Conservation (phyloP, 1,140 invertebrate genomes). For the Drosophila hydei region DNA sequence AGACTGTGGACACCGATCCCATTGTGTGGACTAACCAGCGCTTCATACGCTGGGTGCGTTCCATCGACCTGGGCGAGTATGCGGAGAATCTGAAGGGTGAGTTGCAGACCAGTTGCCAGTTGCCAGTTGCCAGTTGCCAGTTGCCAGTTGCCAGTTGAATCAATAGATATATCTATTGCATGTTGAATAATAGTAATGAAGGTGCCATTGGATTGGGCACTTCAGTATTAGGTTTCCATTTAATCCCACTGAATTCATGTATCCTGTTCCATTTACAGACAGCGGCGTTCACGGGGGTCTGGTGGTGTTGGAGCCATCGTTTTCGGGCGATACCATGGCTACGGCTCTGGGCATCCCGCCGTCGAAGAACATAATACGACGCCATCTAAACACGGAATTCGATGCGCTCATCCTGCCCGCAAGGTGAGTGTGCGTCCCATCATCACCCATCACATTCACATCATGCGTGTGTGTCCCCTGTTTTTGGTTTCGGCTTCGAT, state of each 20-base stretch:
- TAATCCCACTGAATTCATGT: not conserved
- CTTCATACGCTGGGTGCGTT: constrained; percentile 95
- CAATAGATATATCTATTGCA: constrained; percentile 29
- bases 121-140: not conserved
- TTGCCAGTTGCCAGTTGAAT: not conserved
- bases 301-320: constrained; percentile 95
- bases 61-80: constrained; percentile 96
- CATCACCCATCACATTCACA: constrained; percentile 6
- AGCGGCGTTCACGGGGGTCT: constrained; percentile 97
- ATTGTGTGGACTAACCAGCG: constrained; percentile 97
- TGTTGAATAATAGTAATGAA: constrained; percentile 17
- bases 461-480: constrained; percentile 29
- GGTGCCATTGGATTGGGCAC: constrained; percentile 46
- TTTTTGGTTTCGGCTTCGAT: constrained; percentile 41
- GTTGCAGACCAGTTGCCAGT: constrained; percentile 19
- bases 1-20: constrained; percentile 94
- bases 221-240: constrained; percentile 14
- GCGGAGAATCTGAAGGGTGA: constrained; percentile 96
- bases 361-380: constrained; percentile 95
- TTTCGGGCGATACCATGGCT: constrained; percentile 97
- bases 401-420: constrained; percentile 95
- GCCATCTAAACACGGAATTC: constrained; percentile 95
- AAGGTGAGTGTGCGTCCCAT: constrained; percentile 89
- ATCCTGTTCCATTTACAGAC: constrained; percentile 85
- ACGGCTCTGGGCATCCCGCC: constrained; percentile 96